Evolutionary conservation across 2,113 vertebrate species (phyloP).

Genomic region (Nipponia nippon): DNA sequence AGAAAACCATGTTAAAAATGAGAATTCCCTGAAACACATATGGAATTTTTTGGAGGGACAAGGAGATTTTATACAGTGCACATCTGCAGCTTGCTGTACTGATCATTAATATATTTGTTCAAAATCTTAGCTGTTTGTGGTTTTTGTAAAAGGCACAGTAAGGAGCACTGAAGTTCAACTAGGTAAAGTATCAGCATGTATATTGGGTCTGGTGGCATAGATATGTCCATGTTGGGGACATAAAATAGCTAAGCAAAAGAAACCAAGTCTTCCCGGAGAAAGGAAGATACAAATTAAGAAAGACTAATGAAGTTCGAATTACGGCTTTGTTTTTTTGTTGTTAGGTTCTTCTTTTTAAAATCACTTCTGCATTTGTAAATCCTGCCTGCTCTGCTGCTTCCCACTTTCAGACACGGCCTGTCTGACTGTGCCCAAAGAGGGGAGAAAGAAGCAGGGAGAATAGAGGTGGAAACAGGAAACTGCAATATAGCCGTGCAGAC

Average conservation of each 20-base stretch:
- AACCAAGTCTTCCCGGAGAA: not conserved
- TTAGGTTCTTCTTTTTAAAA: not conserved
- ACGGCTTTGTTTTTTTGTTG: not conserved
- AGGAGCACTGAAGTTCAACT: not conserved
- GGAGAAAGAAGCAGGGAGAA: not conserved
- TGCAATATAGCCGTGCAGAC: not conserved
- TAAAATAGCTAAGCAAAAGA: not conserved
- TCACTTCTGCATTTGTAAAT: not conserved
- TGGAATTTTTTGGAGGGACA: not conserved
- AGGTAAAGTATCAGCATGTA: not conserved
- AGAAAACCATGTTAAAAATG: not conserved
- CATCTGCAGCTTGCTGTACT: not conserved
- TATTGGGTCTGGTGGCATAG: not conserved
- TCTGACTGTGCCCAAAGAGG: not conserved
- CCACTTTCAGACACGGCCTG: not conserved
- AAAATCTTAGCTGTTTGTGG: not conserved
- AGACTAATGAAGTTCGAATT: not conserved
- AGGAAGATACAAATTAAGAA: not conserved
- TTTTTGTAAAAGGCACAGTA: not conserved
- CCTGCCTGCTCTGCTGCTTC: not conserved
- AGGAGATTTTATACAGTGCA: not conserved
- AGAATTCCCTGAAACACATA: fast-evolving
- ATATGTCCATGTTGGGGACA: not conserved
- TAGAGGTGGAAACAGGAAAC: not conserved
- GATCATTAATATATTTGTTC: not conserved